phyloP scores from a whole-genome alignment of 1,140 invertebrate species.

The Coenobita brevimanus region DNA sequence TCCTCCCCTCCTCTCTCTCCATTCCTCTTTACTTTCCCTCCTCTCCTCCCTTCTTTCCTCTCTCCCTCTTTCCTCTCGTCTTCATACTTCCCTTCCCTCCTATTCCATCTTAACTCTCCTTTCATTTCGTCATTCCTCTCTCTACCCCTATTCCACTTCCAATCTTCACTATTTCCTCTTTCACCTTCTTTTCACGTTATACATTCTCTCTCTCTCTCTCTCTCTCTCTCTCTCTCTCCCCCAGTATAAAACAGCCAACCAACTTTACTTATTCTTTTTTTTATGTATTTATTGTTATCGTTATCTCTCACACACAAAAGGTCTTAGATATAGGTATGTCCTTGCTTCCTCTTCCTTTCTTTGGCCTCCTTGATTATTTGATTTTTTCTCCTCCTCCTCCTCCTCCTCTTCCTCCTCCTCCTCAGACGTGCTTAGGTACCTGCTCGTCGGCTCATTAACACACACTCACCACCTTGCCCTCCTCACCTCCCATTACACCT shows the following conservation, averaged over 20 bases:
- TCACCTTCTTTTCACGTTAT: neutral
- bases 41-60: neutral
- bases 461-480: too few species aligned
- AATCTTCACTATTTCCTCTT: neutral
- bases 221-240: neutral
- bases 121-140: neutral
- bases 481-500: too few species aligned
- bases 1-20: slow-evolving; percentile 14
- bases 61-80: too few species aligned
- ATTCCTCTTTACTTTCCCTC: neutral
- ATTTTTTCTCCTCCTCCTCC: too few species aligned
- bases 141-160: neutral
- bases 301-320: too few species aligned
- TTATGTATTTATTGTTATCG: neutral
- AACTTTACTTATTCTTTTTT: neutral
- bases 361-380: too few species aligned
- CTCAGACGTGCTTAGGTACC: too few species aligned
- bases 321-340: too few species aligned
- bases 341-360: too few species aligned
- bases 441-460: too few species aligned
- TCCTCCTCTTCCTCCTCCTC: too few species aligned
- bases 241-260: too few species aligned
- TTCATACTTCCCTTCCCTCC: neutral
- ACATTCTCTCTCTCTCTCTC: neutral
- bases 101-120: neutral